Evolutionary conservation across 2,113 vertebrate species (phyloP).

Genomic region (Agapornis roseicollis): DNA sequence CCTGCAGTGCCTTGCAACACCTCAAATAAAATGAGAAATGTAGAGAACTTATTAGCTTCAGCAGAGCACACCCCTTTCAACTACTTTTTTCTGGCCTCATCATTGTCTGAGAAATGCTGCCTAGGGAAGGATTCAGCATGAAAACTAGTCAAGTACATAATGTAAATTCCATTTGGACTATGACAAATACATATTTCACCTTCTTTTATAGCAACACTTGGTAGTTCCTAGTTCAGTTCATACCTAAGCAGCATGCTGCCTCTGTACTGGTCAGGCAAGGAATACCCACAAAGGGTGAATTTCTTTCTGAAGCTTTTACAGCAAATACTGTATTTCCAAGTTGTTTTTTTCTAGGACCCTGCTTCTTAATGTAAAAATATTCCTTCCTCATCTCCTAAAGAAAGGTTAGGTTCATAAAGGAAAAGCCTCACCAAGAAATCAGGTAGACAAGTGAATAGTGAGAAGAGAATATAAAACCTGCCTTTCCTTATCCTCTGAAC

Average conservation of each 20-base stretch:
- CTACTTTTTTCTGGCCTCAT: background rate
- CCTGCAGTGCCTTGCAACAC: background rate
- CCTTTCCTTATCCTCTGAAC: background rate
- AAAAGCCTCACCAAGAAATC: background rate
- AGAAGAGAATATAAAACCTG: background rate
- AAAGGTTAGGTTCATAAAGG: background rate
- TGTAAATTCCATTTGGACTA: background rate
- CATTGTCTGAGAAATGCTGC: background rate
- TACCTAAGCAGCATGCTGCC: background rate
- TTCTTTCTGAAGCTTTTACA: background rate
- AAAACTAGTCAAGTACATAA: background rate
- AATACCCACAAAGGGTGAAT: background rate
- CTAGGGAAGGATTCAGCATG: background rate
- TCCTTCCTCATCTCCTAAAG: background rate
- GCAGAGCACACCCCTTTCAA: background rate
- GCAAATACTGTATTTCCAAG: background rate
- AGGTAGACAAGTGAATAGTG: background rate
- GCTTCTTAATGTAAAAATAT: background rate
- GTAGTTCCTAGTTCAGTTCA: background rate
- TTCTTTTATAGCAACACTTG: background rate
- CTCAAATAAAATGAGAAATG: background rate
- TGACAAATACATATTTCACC: background rate
- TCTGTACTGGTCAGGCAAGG: background rate
- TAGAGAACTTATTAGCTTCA: background rate
- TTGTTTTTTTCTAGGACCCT: background rate